Conservation (phyloP, 30 jellyfish, hydroid and myxozoan species). For the Mastigias papua region DNA sequence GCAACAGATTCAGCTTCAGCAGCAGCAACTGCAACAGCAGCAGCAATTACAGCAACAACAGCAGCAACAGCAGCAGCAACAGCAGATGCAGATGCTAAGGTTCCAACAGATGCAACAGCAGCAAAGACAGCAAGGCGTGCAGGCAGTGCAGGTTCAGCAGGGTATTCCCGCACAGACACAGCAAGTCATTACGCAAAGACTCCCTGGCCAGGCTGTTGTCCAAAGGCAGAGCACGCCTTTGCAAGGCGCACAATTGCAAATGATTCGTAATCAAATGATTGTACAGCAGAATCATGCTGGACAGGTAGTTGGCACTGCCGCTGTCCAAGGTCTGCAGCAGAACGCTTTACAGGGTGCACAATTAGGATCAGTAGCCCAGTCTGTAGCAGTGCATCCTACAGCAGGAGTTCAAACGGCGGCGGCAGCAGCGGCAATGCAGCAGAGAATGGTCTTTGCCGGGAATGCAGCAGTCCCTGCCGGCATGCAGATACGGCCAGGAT, state of each 20-base stretch:
- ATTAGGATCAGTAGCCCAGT: slow-evolving; percentile 25
- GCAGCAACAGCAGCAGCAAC: slow-evolving; percentile 63
- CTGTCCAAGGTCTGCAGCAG: slow-evolving; percentile 21
- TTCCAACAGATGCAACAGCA: slow-evolving; percentile 55
- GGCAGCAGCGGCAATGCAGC: slow-evolving; percentile 54
- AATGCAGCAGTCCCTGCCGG: slow-evolving; percentile 42
- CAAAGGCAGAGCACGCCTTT: slow-evolving; percentile 45
- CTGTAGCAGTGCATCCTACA: slow-evolving; percentile 56
- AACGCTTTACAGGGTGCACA: slow-evolving; percentile 52
- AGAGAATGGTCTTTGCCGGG: slow-evolving; percentile 59
- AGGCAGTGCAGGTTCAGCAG: slow-evolving; percentile 42
- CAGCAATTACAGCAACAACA: slow-evolving; percentile 33
- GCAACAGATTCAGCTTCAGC: not conserved
- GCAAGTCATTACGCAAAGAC: slow-evolving; percentile 8
- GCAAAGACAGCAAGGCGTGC: slow-evolving; percentile 68
- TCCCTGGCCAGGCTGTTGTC: slow-evolving; percentile 30
- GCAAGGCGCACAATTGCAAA: slow-evolving; percentile 47
- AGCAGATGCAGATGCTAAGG: slow-evolving; percentile 47
- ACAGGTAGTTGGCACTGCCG: slow-evolving; percentile 30
- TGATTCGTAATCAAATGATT: slow-evolving; percentile 47
- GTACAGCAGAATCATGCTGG: slow-evolving; percentile 52
- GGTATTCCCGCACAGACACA: slow-evolving; percentile 22
- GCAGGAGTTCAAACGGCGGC: slow-evolving; percentile 53
- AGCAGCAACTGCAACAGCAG: slow-evolving; percentile 28
- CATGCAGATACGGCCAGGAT: slow-evolving; percentile 67